Evolutionary conservation across 1,140 invertebrate species (phyloP), one percentile per base, ranked within the genome.

Genomic region (Pseudoatta argentina): DNA sequence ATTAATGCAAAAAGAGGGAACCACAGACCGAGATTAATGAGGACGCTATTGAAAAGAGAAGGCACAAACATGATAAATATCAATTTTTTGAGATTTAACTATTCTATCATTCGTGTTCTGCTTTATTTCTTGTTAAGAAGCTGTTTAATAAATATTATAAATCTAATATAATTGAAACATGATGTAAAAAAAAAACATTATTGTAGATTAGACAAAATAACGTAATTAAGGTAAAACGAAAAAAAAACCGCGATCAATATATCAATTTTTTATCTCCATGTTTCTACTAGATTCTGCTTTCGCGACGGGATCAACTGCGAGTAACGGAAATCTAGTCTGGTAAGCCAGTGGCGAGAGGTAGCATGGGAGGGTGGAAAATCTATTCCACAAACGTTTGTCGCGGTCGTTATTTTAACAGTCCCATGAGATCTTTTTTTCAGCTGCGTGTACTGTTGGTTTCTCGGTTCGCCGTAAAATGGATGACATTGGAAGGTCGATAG

Each of bases 341-440:
- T 91, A 86, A 89, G 69, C 75, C 75, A 18, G 30, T 21, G 55
- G 18, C 14, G 63, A 39, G 53, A 61, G 63, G 30, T 48, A 79
- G 86, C 73, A 75, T 61, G 78, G 55, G 89, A 91, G 89, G 87
- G 83, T 87, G 88, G 91, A 88, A 92, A 93, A 93, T 93, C 91
- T 91, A 92, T 91, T 88, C 76, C 77, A 83, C 85, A 83, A 86
- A 89, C 88, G 91, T 92, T 93, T 93, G 91, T 93, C 91, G 92
- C 90, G 87, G 72, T 85, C 91, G 89, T 85, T 91, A 87, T 93
- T 93, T 92, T 92, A 91, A 92, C 79, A 88, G 87, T 86, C 87
- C 72, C 71, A 85, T 72, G 78, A 87, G 86, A 86, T 91, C 91
- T 91, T 88, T 92, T 30, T 92, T 92, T 87, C 91, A 91, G 57